Percentiles rank a stretch among this genome's conserved stretches.
Conservation (phyloP, 2,797 vertebrate genomes). For the Sciurus carolinensis region DNA sequence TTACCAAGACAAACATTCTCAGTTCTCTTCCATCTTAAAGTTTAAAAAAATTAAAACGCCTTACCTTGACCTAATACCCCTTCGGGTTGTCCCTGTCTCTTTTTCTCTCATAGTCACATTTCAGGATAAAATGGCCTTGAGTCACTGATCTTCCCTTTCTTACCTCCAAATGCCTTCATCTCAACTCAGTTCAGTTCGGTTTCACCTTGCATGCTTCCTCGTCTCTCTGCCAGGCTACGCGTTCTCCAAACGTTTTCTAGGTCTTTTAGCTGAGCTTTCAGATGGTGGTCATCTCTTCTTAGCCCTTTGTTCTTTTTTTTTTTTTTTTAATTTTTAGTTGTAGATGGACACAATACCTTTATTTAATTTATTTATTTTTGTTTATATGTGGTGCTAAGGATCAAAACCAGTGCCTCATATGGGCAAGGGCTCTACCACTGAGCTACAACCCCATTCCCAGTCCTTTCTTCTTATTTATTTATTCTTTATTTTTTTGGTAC, state of each 20-base stretch:
- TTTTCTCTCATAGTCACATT: not conserved
- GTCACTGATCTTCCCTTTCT: not conserved
- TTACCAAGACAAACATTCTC: slow-evolving; percentile 1
- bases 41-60: not conserved
- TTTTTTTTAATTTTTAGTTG: no score
- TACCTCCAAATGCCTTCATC: not conserved
- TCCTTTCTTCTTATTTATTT: no score
- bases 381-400: no score
- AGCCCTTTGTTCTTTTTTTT: not conserved
- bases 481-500: no score
- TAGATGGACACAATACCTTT: no score
- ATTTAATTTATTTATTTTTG: no score
- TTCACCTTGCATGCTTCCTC: not conserved
- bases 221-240: not conserved
- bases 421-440: no score
- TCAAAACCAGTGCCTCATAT: no score
- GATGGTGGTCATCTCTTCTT: not conserved
- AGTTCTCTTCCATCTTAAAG: not conserved
- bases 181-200: not conserved
- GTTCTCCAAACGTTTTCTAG: not conserved
- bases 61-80: not conserved
- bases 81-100: not conserved
- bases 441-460: no score
- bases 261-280: not conserved
- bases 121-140: not conserved